Conservation (phyloP, 2,888 invertebrate species). For the Diplolepis rosae region DNA sequence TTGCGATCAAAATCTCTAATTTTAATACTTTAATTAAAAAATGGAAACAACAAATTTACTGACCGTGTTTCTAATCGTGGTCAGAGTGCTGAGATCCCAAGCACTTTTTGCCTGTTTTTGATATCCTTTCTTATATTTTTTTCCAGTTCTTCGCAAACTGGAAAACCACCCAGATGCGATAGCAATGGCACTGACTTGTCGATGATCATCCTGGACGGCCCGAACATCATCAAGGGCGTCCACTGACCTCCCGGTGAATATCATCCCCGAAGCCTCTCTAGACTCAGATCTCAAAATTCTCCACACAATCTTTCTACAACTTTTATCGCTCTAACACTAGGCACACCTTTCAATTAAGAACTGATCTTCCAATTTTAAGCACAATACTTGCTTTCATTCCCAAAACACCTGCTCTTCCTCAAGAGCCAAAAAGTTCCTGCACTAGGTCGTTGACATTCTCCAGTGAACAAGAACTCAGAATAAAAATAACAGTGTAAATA, state of each 20-base stretch:
- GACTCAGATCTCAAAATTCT: background rate
- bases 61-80: conserved; percentile 73
- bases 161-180: conserved; percentile 86
- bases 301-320: background rate
- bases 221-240: conserved; percentile 66
- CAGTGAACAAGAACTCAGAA: background rate
- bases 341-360: conserved; percentile 2
- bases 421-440: background rate
- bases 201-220: conserved; percentile 53
- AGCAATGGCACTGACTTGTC: conserved; percentile 62
- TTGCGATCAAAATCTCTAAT: too few species aligned
- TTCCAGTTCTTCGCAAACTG: conserved; percentile 81
- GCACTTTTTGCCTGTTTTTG: conserved; percentile 73
- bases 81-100: conserved; percentile 78
- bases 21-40: background rate
- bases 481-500: background rate
- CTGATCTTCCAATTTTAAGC: background rate
- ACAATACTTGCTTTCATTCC: conserved; percentile 18
- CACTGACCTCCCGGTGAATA: conserved; percentile 68
- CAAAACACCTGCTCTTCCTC: conserved; percentile 15
- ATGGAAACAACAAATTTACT: conserved; percentile 62
- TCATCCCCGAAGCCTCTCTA: conserved; percentile 55
- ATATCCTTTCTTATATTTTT: conserved; percentile 61
- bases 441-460: conserved; percentile 8
- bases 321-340: conserved; percentile 2